Evolutionary conservation across 2,113 vertebrate genomes (phyloP), one percentile per base, ranked within the genome.

Genomic region (Ailuropoda melanoleuca): DNA sequence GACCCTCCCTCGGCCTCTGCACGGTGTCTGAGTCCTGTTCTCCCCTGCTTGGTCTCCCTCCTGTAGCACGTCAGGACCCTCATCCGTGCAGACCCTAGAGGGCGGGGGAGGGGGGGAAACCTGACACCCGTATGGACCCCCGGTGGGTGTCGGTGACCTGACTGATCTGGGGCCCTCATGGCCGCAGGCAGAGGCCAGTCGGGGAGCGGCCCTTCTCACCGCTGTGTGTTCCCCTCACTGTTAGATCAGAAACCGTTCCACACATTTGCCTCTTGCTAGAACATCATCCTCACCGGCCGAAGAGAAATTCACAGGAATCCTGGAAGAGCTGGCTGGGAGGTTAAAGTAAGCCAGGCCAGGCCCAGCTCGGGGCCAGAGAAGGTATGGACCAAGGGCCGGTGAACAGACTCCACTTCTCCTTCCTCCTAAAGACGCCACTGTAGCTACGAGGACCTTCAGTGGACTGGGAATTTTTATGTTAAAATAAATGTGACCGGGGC

Each of bases 181-280:
- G 48, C 8, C 1, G 26, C 19, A 66, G 77, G 58, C 60, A 6
- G 31, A 43, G 68, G 37, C 6, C 14, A 14, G 11, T 9, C 2
- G 13, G 0, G 19, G 37, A 26, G 19, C 24, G 3, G 23, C 3
- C 8, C 15, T 18, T 50, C 48, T 75, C n/a, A 29, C 12, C 1
- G 21, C 37, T 48, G 8, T 12, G 14, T 2, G 3, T 4, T 2
- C 14, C 48, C 89, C 10, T 68, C 12, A 13, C 80, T 97, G 97
- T 11, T 98, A 99, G 99, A 99, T 97, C 98, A 98, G 72, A 99
- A 98, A 6, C 98, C 98, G 99, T 99, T 50, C 82, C 60, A 99
- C 99, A 56, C 37, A 99, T 89, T 97, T 99, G 31, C 98, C 99
- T 1, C 96, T 99, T 85, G 99, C 99, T 39, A 97, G 58, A 6